phyloP scores from a whole-genome alignment of 2,888 invertebrate genomes.

The Perithous albicinctus region DNA sequence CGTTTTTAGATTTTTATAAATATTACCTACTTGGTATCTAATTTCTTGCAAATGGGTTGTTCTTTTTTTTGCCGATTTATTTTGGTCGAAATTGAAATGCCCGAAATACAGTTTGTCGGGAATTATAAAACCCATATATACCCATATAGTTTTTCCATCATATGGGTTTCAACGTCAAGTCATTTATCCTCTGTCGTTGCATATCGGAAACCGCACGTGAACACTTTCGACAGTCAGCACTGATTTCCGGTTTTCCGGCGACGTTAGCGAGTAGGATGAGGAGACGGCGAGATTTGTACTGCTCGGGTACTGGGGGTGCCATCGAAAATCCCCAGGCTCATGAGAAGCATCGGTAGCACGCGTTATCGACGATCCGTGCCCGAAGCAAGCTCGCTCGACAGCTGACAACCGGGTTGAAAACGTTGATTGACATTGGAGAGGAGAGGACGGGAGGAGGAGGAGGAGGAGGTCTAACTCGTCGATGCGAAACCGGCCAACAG shows the following conservation, averaged over 20 bases:
- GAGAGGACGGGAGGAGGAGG: too few species aligned
- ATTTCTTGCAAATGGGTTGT: too few species aligned
- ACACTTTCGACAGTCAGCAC: constrained; percentile 35
- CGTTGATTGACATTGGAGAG: constrained; percentile 51
- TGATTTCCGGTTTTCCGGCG: constrained; percentile 48
- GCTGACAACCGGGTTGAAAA: constrained; percentile 59
- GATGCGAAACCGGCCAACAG: neutral
- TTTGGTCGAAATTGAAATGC: too few species aligned
- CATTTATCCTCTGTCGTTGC: constrained; percentile 4
- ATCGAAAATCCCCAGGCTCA: constrained; percentile 41
- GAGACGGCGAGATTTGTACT: neutral
- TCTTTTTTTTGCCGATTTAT: too few species aligned
- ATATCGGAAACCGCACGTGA: constrained; percentile 44
- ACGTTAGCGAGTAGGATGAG: neutral
- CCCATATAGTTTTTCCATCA: neutral
- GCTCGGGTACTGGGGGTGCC: constrained; percentile 9
- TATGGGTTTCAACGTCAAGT: neutral
- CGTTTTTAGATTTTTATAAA: too few species aligned
- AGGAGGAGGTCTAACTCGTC: too few species aligned
- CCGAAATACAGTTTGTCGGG: too few species aligned
- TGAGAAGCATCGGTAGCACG: constrained; percentile 32
- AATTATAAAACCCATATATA: too few species aligned
- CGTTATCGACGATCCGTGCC: constrained; percentile 42
- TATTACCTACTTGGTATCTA: too few species aligned
- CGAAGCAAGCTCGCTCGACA: constrained; percentile 49